Evolutionary conservation across 2,113 vertebrate genomes (phyloP).

Genomic region (Ahaetulla prasina): DNA sequence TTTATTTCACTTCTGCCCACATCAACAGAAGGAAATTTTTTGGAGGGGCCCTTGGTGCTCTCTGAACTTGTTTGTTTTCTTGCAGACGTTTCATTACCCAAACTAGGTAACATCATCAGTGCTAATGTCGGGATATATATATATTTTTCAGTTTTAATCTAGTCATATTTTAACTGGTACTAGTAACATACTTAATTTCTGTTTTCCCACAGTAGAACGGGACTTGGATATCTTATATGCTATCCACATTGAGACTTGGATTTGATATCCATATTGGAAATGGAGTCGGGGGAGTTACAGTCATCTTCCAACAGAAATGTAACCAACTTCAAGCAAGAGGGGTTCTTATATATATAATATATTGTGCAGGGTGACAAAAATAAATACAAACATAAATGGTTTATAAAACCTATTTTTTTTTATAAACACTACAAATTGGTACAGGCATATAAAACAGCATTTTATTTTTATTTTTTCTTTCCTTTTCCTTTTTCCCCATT

Average conservation of each 20-base stretch:
- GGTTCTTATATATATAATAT: neutral
- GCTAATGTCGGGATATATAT: neutral
- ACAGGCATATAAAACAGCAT: neutral
- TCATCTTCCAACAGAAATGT: neutral
- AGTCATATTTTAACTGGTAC: neutral
- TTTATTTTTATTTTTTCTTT: neutral
- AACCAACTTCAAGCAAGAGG: neutral
- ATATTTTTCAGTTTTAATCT: neutral
- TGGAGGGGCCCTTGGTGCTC: neutral
- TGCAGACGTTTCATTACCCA: neutral
- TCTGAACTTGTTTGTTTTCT: neutral
- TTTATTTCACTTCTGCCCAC: neutral
- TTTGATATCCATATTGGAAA: neutral
- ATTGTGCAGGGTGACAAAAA: neutral
- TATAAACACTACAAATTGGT: neutral
- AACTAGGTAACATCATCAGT: neutral
- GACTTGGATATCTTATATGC: neutral
- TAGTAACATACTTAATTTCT: neutral
- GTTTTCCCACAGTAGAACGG: neutral
- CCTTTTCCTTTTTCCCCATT: neutral
- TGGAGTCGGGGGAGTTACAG: neutral
- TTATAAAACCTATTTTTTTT: neutral
- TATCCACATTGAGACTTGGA: neutral
- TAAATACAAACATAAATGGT: neutral
- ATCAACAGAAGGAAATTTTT: neutral